Percentiles rank a stretch among this genome's conserved stretches.
Evolutionary conservation across 2,113 vertebrate genomes (phyloP).

Genomic region (Spheniscus mendiculus): DNA sequence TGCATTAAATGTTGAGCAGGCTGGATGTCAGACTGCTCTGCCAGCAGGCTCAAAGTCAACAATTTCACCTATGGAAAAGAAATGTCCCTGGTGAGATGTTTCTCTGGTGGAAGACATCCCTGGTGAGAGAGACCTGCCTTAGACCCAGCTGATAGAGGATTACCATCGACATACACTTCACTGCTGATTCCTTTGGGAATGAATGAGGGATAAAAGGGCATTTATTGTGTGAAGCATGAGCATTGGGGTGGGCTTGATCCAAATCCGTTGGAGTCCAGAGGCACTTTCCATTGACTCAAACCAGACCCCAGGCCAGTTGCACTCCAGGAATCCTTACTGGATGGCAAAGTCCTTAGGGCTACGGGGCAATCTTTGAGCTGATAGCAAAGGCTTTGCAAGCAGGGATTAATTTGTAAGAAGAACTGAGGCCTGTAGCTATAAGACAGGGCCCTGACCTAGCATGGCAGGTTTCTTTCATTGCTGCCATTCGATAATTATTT

Average conservation of each 20-base stretch:
- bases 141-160: neutral
- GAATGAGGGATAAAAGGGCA: neutral
- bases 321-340: neutral
- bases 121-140: neutral
- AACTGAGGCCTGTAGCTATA: neutral
- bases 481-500: neutral
- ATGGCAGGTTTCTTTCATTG: neutral
- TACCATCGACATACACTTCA: neutral
- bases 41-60: neutral
- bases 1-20: neutral
- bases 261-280: neutral
- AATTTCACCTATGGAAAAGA: neutral
- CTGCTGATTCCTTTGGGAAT: neutral
- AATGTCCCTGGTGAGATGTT: neutral
- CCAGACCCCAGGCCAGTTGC: neutral
- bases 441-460: neutral
- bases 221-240: neutral
- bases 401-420: neutral
- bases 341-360: neutral
- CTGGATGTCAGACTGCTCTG: neutral
- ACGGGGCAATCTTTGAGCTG: neutral
- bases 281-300: neutral
- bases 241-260: rapidly evolving
- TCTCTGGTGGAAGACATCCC: neutral
- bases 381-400: neutral